Evolutionary conservation across 2,888 invertebrate genomes (phyloP).

Genomic region (Noctua janthina): DNA sequence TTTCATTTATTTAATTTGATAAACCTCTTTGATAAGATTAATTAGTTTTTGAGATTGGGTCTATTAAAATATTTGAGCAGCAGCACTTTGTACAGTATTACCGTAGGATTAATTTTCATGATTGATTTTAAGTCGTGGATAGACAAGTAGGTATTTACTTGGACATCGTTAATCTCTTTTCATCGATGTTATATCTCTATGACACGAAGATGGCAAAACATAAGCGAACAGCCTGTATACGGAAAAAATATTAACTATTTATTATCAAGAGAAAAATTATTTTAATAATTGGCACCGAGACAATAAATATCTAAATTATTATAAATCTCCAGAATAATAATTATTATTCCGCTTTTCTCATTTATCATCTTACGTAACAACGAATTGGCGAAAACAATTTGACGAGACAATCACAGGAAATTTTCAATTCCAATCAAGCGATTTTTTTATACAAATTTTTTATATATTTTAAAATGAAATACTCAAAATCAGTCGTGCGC

Average conservation of each 20-base stretch:
- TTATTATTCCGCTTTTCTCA: constrained; percentile 55
- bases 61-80: constrained; percentile 1
- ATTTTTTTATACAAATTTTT: constrained; percentile 56
- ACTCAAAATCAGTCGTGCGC: constrained; percentile 81
- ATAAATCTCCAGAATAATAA: constrained; percentile 64
- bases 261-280: constrained; percentile 69
- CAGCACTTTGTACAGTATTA: not conserved
- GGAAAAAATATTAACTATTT: constrained; percentile 59
- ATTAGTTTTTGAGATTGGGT: constrained; percentile 19
- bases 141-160: not conserved
- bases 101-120: not conserved
- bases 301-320: constrained; percentile 71
- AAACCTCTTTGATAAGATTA: constrained; percentile 31
- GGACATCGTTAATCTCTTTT: not conserved
- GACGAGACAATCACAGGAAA: constrained; percentile 64
- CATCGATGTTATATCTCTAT: not conserved
- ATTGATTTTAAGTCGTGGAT: not conserved
- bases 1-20: constrained; percentile 5
- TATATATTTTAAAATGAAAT: constrained; percentile 68
- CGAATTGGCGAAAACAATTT: constrained; percentile 68
- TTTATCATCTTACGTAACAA: constrained; percentile 64
- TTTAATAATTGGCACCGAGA: constrained; percentile 81
- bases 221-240: constrained; percentile 57
- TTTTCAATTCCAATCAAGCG: constrained; percentile 73
- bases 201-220: not conserved